phyloP scores from a whole-genome alignment of 2,888 invertebrate species.

The Eupithecia subumbrata region DNA sequence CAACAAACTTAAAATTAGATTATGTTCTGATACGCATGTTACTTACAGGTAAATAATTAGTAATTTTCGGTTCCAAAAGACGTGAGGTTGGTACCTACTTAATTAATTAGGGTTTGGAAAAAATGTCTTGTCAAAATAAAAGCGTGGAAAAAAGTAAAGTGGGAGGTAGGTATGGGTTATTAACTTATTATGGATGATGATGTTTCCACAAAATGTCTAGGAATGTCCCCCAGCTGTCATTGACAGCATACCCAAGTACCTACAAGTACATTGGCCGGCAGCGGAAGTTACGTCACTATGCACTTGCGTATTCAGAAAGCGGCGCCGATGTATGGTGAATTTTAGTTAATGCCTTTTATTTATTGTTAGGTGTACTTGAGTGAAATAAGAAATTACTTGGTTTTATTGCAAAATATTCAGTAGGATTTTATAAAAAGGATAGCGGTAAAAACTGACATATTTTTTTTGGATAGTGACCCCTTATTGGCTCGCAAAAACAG shows the following conservation, averaged over 20 bases:
- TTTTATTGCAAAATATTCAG: neutral
- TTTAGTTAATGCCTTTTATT: constrained; percentile 35
- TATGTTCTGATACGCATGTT: too few species aligned
- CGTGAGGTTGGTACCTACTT: too few species aligned
- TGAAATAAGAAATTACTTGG: constrained; percentile 27
- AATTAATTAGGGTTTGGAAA: too few species aligned
- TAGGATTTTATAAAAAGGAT: neutral
- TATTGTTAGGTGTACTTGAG: constrained; percentile 18
- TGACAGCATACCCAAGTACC: constrained; percentile 22
- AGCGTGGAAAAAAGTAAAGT: too few species aligned
- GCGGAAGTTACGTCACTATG: constrained; percentile 74
- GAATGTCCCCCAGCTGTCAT: constrained; percentile 54
- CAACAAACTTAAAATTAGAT: too few species aligned
- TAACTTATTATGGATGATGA: neutral
- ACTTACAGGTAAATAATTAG: too few species aligned
- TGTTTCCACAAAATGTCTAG: constrained; percentile 21
- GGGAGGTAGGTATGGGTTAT: too few species aligned
- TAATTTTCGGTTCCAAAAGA: too few species aligned
- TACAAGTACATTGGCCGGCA: constrained; percentile 32
- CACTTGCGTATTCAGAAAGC: constrained; percentile 62
- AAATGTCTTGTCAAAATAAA: too few species aligned
- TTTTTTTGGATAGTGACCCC: neutral
- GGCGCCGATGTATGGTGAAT: constrained; percentile 46
- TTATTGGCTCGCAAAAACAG: too few species aligned
- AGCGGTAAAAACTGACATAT: neutral